Evolutionary conservation across 35 echinoderm and acorn worm species (phyloP).

Genomic region (Apostichopus japonicus): DNA sequence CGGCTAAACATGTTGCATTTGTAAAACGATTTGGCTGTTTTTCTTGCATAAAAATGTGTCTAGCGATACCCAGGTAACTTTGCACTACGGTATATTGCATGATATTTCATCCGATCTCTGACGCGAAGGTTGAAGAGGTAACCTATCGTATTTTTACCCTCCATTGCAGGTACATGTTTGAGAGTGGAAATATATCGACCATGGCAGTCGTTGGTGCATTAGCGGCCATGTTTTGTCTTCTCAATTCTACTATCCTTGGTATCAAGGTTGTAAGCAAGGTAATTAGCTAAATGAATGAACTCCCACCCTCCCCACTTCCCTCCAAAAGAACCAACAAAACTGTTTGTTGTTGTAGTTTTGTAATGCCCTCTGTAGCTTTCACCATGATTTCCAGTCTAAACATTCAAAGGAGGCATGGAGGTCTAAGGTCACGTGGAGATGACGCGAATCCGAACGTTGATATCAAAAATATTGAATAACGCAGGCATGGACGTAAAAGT

Average conservation of each 20-base stretch:
- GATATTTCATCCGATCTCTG: too few species aligned
- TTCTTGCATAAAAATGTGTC: too few species aligned
- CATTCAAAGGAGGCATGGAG: too few species aligned
- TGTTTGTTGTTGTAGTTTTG: background rate
- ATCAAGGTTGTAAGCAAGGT: constrained; percentile 29
- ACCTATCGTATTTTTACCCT: background rate
- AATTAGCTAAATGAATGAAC: background rate
- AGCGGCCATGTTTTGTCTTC: background rate
- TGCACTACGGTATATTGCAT: too few species aligned
- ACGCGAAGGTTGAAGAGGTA: background rate
- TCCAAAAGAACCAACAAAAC: background rate
- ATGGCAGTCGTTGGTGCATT: background rate
- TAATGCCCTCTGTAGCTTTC: background rate
- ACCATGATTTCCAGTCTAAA: background rate
- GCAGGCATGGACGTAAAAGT: too few species aligned
- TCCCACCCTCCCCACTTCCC: too few species aligned
- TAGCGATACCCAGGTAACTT: too few species aligned
- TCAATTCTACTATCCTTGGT: background rate
- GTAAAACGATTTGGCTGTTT: too few species aligned
- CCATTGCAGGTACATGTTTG: background rate
- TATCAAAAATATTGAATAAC: too few species aligned
- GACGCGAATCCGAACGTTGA: too few species aligned
- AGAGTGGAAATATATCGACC: background rate
- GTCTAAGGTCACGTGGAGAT: too few species aligned
- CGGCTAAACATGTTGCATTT: too few species aligned